Evolutionary conservation across 2,113 vertebrate species (phyloP), one percentile per base, ranked within the genome.

Genomic region (Hyperoodon ampullatus): DNA sequence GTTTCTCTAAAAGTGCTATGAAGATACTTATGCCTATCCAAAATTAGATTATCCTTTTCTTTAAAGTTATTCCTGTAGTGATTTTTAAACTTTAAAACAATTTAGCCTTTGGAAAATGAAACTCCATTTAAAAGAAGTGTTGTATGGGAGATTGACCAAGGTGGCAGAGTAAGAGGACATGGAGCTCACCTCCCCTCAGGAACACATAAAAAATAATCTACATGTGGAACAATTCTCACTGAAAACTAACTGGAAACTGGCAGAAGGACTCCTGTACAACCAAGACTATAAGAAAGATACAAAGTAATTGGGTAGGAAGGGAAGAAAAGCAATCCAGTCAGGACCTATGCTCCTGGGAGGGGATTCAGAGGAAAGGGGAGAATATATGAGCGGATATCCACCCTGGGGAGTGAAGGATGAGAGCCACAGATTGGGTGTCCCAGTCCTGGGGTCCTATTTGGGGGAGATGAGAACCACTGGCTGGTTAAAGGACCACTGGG

Each of bases 11-110:
- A 78, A 95, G 30, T 70, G 88, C 33, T 71, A 80, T 66, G 84
- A 90, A 42, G 39, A 68, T 55, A 84, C 26, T 33, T 90, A 86
- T 55, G 47, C 42, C 18, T 90, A 50, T 70, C 74, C 9, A 75
- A 68, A 90, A 66, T 88, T 95, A 68, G 11, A 60, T 65, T 75
- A 47, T 80, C 44, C 5, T 85, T 80, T 19, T 11, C n/a, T 33
- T 33, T 47, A 44, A 96, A 78, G 44, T 65, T 87, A 58, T 18
- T 90, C 2, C 44, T 60, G 23, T 60, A 63, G 75, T 84, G 16
- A 72, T 86, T 53, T 53, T 96, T 74, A 74, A 87, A 87, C 28
- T 90, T 68, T 60, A 89, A 96, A 94, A 21, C 3, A 18, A 74
- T 90, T 90, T 80, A 8, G 75, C 13, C 44, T n/a, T 30, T 87